Base-by-base conservation (phyloP, 2,797 vertebrate species). In the Lycodopsis pacificus region DNA sequence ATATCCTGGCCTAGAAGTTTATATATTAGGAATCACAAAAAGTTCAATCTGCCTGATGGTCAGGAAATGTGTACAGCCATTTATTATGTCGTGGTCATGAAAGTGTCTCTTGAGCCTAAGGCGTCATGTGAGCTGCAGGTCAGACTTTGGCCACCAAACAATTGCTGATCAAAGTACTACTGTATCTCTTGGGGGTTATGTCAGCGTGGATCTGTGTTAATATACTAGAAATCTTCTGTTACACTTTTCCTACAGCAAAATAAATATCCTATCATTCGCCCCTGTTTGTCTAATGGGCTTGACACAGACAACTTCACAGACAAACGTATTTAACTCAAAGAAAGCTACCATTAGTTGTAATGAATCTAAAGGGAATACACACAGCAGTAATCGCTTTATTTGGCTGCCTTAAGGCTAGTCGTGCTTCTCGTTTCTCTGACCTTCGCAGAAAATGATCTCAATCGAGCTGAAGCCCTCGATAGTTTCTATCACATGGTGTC, bases 371-470 rank as follows among this genome's bases (percentile, higher is more conserved):
- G 2, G 46, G 12, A 61, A 42, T 25, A 51, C 7, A 40, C 7
- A 38, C 3, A 22, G 40, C 30, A 34, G 48, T 11, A 15, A 34
- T 64, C 8, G 15, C 30, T 51, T 48, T 3, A 25, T 36, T n/a
- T 8, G n/a, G 3, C 64, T 71, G 14, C 10, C 34, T 63, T 40
- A 19, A 7, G 15, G 74, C 56, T 65, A 17, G 2, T 54, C 30
- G 56, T 20, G 69, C 46, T 65, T 36, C 20, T 34, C 15, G 42
- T 44, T 49, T 62, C 38, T 62, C 20, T 65, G 70, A 84, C 69
- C 76, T 79, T 78, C 46, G 73, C 34, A 22, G 22, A 66, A 66
- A 57, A 36, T 71, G 56, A 76, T 75, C 74, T 59, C 40, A 73
- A 79, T 77, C 32, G 22, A 56, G 49, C 17, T 72, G 42, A 77